Percentiles rank a stretch among this genome's conserved stretches.
phyloP scores from a whole-genome alignment of 37 sponge, comb jelly and placozoan species.

The Hexactinellida sp. region DNA sequence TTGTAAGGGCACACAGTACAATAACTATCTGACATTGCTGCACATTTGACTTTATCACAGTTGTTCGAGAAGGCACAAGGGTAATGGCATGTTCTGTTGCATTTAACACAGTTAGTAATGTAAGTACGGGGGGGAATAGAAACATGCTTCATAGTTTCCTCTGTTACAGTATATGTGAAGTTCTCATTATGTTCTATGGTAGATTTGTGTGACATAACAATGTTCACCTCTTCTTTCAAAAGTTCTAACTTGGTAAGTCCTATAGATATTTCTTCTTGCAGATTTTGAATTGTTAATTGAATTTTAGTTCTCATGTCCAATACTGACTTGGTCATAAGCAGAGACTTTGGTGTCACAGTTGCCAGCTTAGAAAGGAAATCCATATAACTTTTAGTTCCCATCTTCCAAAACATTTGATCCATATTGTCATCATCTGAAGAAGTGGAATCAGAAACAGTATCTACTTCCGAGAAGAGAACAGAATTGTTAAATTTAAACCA shows the following conservation, averaged over 20 bases:
- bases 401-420: neutral
- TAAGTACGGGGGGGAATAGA: neutral
- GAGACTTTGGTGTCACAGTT: neutral
- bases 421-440: neutral
- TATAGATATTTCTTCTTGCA: neutral
- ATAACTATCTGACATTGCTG: neutral
- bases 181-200: neutral
- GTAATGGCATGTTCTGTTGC: neutral
- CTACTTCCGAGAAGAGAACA: neutral
- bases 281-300: neutral
- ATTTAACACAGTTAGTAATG: neutral
- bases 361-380: neutral
- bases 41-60: neutral
- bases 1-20: neutral
- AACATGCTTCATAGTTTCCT: neutral
- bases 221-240: neutral
- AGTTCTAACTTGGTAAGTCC: neutral
- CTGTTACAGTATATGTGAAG: neutral
- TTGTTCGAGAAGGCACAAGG: neutral
- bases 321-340: neutral
- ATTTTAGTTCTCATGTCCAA: neutral
- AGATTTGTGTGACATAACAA: neutral
- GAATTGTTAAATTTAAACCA: neutral
- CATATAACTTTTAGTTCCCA: neutral
- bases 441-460: neutral